Evolutionary conservation across 2,888 invertebrate species (phyloP).

Genomic region (Ganaspis brasiliensis): DNA sequence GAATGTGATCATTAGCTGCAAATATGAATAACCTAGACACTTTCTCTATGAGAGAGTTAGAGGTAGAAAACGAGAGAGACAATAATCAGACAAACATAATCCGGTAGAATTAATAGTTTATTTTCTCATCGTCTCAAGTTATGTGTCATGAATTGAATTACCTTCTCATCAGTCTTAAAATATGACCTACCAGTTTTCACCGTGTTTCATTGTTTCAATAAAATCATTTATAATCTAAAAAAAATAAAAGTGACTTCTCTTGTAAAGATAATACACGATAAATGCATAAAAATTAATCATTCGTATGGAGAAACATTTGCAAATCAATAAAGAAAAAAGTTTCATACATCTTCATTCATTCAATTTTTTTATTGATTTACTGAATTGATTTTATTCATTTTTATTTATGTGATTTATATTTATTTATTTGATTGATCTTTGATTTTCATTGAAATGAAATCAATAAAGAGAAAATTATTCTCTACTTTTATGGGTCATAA

Average conservation of each 20-base stretch:
- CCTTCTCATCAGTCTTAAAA: background rate
- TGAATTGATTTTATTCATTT: too few species aligned
- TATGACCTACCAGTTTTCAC: background rate
- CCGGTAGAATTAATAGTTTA: slow-evolving; percentile 8
- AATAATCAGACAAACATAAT: slow-evolving; percentile 37
- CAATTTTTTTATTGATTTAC: background rate
- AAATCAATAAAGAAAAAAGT: background rate
- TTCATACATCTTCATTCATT: background rate
- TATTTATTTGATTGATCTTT: too few species aligned
- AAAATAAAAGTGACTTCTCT: slow-evolving; percentile 3
- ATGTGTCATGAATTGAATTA: slow-evolving; percentile 1
- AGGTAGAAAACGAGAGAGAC: slow-evolving; percentile 29
- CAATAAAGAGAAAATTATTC: background rate
- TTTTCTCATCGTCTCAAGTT: background rate
- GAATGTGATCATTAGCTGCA: slow-evolving; percentile 21
- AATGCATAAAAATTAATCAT: slow-evolving; percentile 15
- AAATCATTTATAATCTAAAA: slow-evolving; percentile 5
- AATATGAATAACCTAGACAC: slow-evolving; percentile 23
- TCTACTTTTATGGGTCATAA: background rate
- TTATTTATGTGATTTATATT: background rate
- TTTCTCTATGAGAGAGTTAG: background rate
- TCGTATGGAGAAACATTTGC: background rate
- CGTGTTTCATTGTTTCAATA: background rate
- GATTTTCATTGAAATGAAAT: background rate
- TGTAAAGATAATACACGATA: background rate